Evolutionary conservation across 2,113 vertebrate genomes (phyloP).

Genomic region (Ciconia boyciana): DNA sequence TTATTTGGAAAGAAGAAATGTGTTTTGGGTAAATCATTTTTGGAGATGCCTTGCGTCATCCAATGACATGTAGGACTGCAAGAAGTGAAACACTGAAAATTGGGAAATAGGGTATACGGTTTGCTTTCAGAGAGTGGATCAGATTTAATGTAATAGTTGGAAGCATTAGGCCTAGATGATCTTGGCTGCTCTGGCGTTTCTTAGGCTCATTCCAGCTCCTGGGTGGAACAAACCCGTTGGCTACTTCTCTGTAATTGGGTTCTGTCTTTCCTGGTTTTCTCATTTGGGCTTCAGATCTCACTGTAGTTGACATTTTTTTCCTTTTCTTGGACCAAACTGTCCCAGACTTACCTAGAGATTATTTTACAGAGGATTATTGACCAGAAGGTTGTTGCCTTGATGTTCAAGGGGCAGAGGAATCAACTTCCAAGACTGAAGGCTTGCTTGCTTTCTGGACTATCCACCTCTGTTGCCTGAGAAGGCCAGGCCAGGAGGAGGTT

Average conservation of each 20-base stretch:
- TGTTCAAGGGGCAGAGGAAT: background rate
- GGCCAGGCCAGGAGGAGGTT: background rate
- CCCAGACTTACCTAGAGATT: background rate
- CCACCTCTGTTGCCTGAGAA: background rate
- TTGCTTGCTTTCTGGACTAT: background rate
- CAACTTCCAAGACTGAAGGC: background rate
- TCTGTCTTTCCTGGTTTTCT: background rate
- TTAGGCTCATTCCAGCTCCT: background rate
- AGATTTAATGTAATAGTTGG: background rate
- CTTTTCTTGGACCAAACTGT: background rate
- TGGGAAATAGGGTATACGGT: background rate
- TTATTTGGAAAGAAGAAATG: background rate
- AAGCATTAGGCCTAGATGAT: background rate
- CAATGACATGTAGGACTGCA: background rate
- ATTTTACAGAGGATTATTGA: background rate
- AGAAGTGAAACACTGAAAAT: background rate
- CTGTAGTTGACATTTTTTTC: background rate
- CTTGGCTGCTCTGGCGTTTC: background rate
- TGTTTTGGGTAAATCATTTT: background rate
- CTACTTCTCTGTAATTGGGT: background rate
- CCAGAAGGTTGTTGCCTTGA: background rate
- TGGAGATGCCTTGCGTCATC: background rate
- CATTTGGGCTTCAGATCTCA: background rate
- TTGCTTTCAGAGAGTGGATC: background rate
- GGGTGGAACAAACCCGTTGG: background rate